A percentile compares a stretch with the other conserved stretches of the same genome.
Evolutionary conservation across 2,888 invertebrate species (phyloP).

Genomic region (Leistus spinibarbis): DNA sequence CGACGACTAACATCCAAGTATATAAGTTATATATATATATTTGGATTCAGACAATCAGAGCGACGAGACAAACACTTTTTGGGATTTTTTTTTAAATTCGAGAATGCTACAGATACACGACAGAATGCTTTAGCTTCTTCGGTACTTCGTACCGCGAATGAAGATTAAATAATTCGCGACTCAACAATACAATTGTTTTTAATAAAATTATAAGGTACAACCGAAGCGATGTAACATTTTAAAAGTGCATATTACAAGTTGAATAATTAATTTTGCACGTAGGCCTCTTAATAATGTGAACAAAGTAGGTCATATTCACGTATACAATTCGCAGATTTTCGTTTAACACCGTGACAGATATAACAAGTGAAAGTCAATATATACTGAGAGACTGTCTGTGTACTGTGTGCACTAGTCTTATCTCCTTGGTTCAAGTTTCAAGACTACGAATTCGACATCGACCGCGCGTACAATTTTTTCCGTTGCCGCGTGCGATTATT

Average conservation of each 20-base stretch:
- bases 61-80: too few relatives aligned
- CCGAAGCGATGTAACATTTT: background rate
- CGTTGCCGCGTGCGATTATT: background rate
- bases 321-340: conserved; percentile 8
- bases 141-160: too few relatives aligned
- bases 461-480: background rate
- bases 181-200: too few relatives aligned
- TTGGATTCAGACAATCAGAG: too few relatives aligned
- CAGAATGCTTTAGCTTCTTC: too few relatives aligned
- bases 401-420: background rate
- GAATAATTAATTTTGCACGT: background rate
- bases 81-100: too few relatives aligned
- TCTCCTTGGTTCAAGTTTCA: background rate
- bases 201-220: too few relatives aligned
- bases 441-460: background rate
- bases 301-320: conserved; percentile 12
- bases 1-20: too few relatives aligned
- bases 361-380: conserved; percentile 15
- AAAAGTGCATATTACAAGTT: background rate
- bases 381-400: background rate
- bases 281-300: background rate
- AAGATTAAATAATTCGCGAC: too few relatives aligned
- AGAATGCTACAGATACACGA: too few relatives aligned
- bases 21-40: too few relatives aligned
- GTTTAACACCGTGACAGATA: conserved; percentile 3